Percentiles rank a stretch among this genome's conserved stretches.
Evolutionary conservation across 2,797 vertebrate genomes (phyloP).

Genomic region (Pagetopsis macropterus): DNA sequence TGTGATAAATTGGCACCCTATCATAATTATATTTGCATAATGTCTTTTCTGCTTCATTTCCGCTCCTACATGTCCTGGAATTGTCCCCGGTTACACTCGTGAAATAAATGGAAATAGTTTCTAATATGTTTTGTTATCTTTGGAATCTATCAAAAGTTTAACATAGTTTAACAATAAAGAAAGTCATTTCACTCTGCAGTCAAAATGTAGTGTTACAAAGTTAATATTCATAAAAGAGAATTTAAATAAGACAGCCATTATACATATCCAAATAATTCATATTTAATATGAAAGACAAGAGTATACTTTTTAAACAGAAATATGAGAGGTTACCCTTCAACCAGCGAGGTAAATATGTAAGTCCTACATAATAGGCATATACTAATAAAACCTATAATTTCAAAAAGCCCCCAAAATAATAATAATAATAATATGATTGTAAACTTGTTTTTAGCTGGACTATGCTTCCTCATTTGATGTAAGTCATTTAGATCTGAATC

Average conservation of each 20-base stretch:
- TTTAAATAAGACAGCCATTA: neutral
- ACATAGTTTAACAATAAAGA: constrained; percentile 11
- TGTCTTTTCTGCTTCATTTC: constrained; percentile 78
- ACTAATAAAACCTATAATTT: neutral
- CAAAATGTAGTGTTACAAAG: neutral
- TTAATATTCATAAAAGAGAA: constrained; percentile 9
- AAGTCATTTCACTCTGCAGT: neutral
- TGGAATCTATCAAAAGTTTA: constrained; percentile 30
- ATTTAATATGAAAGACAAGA: neutral
- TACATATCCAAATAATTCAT: neutral
- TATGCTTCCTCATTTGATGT: neutral
- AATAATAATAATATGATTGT: neutral
- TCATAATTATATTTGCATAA: constrained; percentile 81
- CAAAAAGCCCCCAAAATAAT: neutral
- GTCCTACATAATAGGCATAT: neutral
- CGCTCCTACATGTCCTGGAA: constrained; percentile 50
- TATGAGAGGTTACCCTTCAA: neutral
- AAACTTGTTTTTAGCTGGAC: neutral
- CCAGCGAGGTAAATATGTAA: neutral
- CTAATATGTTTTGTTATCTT: constrained; percentile 25
- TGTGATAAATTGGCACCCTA: constrained; percentile 75
- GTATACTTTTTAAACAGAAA: neutral
- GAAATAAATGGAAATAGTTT: constrained; percentile 46
- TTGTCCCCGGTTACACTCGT: constrained; percentile 23
- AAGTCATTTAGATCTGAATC: too few relatives aligned